These are phyloP conservation scores for Neocrepidodera transversa DNA, from an alignment of 2,888 invertebrate genomes.

Conservation along the genomic window DNA sequence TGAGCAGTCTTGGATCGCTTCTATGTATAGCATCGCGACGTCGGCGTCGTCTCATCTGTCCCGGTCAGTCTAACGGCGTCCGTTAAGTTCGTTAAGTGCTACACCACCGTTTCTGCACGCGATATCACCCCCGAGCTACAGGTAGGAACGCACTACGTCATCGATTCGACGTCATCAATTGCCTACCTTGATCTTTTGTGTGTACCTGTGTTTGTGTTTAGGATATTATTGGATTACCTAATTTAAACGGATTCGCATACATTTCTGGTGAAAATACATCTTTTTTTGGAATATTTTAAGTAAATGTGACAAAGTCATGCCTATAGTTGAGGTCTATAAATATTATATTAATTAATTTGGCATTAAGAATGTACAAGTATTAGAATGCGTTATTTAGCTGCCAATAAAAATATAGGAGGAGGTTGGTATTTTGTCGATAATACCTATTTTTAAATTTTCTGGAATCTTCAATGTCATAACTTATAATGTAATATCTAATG, in stretches of 20 bases:
- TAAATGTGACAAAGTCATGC: neutral
- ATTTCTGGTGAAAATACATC: slow-evolving; percentile 3
- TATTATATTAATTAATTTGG: neutral
- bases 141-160: slow-evolving; percentile 52
- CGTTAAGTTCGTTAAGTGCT: slow-evolving; percentile 50
- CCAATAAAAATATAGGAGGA: slow-evolving; percentile 5
- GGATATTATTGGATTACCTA: slow-evolving; percentile 23
- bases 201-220: too few relatives aligned
- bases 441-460: slow-evolving; percentile 5
- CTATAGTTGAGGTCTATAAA: neutral
- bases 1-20: slow-evolving; percentile 37
- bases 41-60: slow-evolving; percentile 42
- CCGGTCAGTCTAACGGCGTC: slow-evolving; percentile 53
- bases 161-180: slow-evolving; percentile 26
- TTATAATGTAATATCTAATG: neutral
- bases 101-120: slow-evolving; percentile 50
- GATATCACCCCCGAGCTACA: slow-evolving; percentile 56
- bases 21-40: slow-evolving; percentile 49
- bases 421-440: slow-evolving; percentile 2
- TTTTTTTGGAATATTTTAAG: too few relatives aligned
- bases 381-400: neutral
- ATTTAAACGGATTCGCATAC: slow-evolving; percentile 9
- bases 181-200: slow-evolving; percentile 21
- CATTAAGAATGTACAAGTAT: neutral
- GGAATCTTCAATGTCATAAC: slow-evolving; percentile 3